phyloP scores from a whole-genome alignment of 2,113 vertebrate genomes.

The Panurus biarmicus region DNA sequence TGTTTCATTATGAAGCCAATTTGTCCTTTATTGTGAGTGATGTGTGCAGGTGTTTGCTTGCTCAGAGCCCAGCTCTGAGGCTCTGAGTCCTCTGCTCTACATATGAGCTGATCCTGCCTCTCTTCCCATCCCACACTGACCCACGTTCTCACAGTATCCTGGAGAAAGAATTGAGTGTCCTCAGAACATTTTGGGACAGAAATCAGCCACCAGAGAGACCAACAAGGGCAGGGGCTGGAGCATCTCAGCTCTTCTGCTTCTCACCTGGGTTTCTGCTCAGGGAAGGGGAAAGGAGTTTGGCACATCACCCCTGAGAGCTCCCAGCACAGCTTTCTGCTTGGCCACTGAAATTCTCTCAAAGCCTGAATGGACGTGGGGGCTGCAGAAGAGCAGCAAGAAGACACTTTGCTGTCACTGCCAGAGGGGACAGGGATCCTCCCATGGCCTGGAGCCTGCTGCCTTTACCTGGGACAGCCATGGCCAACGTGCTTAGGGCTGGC shows the following conservation, averaged over 20 bases:
- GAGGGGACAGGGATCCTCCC: background rate
- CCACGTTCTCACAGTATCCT: background rate
- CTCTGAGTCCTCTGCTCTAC: background rate
- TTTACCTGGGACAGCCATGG: background rate
- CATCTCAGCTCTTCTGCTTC: background rate
- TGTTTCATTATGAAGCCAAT: background rate
- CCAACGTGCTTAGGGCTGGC: accelerated
- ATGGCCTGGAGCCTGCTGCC: background rate
- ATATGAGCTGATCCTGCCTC: background rate
- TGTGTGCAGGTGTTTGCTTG: background rate
- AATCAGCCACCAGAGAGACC: accelerated
- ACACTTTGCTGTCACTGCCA: background rate
- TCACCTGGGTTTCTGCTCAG: background rate
- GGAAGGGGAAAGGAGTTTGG: background rate
- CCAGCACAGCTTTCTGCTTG: background rate
- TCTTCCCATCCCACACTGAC: background rate
- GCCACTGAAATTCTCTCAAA: background rate
- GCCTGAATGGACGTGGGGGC: background rate
- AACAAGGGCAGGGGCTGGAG: background rate
- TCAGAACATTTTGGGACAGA: background rate
- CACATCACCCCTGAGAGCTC: background rate
- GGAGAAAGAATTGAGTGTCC: background rate
- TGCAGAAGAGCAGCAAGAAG: background rate
- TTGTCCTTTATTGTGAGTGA: slow-evolving; percentile 8
- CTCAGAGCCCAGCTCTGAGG: background rate